Evolutionary conservation across 2,113 vertebrate genomes (phyloP).

Genomic region (Chloropsis cyanopogon): DNA sequence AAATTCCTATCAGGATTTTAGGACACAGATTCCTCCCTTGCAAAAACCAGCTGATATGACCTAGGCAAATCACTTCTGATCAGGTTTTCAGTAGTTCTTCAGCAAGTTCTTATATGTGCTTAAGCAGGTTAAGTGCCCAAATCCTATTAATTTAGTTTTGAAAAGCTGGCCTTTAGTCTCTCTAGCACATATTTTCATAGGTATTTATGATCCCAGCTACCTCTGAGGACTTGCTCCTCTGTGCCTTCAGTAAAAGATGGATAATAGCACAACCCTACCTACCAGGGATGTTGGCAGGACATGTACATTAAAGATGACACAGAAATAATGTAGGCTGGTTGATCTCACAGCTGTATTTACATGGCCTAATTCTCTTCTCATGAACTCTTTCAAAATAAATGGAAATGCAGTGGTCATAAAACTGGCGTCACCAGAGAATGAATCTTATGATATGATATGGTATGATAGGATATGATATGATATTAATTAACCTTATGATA

Average conservation of each 20-base stretch:
- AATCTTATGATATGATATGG: neutral
- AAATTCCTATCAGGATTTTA: neutral
- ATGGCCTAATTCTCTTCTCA: neutral
- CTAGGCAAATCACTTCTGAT: conserved; percentile 23
- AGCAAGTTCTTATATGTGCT: neutral
- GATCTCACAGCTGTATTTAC: conserved; percentile 33
- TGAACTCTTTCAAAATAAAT: neutral
- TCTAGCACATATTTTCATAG: neutral
- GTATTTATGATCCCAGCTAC: conserved; percentile 30
- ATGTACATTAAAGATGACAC: neutral
- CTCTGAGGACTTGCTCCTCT: neutral
- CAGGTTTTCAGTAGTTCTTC: conserved; percentile 33
- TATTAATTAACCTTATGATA: too few relatives aligned
- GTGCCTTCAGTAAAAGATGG: neutral
- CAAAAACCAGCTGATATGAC: neutral
- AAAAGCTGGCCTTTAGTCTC: conserved; percentile 8
- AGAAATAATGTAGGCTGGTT: neutral
- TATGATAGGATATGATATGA: neutral
- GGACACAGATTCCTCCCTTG: neutral
- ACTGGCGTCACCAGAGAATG: neutral
- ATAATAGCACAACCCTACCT: neutral
- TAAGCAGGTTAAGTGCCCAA: conserved; percentile 25
- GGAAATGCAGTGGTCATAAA: neutral
- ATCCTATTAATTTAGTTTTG: conserved; percentile 47
- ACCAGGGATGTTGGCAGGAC: neutral